Conservation (phyloP, 2,888 invertebrate genomes). For the Leptarthrus brevirostris region DNA sequence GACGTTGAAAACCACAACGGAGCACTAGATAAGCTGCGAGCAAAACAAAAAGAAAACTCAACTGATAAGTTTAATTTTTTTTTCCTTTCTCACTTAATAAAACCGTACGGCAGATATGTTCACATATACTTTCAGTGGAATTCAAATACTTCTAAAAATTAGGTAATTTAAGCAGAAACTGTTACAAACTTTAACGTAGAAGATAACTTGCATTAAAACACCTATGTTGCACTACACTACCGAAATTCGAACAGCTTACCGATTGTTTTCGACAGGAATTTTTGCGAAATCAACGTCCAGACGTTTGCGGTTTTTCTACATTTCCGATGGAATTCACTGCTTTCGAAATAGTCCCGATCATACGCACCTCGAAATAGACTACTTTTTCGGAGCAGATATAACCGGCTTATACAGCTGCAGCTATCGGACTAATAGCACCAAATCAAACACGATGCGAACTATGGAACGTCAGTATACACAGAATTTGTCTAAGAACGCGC, state of each 20-base stretch:
- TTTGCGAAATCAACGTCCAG: too few relatives aligned
- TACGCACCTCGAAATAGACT: too few relatives aligned
- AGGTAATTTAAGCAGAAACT: too few relatives aligned
- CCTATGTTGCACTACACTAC: too few relatives aligned
- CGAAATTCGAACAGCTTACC: too few relatives aligned
- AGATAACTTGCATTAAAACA: too few relatives aligned
- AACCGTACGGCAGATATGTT: conserved; percentile 20
- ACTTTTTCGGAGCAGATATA: conserved; percentile 11
- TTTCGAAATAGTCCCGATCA: too few relatives aligned
- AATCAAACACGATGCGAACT: conserved; percentile 9
- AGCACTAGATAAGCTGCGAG: conserved; percentile 18
- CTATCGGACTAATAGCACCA: conserved; percentile 26
- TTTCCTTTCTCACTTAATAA: conserved; percentile 16
- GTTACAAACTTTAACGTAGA: too few relatives aligned
- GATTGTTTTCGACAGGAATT: too few relatives aligned
- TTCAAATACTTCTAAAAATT: too few relatives aligned
- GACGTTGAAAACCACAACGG: neutral
- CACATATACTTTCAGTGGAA: neutral
- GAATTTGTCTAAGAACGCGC: conserved; percentile 31
- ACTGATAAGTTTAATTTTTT: conserved; percentile 27
- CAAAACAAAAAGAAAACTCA: conserved; percentile 5
- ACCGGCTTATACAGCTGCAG: conserved; percentile 24
- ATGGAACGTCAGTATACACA: conserved; percentile 2
- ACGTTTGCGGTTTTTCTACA: too few relatives aligned
- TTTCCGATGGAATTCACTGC: too few relatives aligned